These are phyloP conservation scores for Turdus rufiventris DNA, from an alignment of 2,113 vertebrate genomes.

Conservation along the genomic window DNA sequence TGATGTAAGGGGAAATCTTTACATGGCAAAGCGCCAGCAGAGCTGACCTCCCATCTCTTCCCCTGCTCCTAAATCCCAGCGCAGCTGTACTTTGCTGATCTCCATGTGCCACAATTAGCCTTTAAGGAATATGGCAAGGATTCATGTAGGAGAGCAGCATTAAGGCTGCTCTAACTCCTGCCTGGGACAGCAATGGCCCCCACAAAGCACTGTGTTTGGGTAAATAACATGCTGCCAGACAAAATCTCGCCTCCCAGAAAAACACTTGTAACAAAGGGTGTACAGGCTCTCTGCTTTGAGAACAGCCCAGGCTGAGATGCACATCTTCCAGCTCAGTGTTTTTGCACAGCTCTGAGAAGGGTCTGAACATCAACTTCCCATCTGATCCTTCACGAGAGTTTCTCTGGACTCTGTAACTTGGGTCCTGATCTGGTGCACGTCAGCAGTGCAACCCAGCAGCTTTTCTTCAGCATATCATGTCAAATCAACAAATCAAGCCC, in stretches of 20 bases:
- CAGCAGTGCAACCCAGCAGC: not conserved
- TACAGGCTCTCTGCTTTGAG: not conserved
- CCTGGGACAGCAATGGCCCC: not conserved
- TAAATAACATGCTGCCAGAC: fast-evolving
- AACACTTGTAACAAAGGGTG: not conserved
- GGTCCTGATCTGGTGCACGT: not conserved
- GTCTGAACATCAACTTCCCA: not conserved
- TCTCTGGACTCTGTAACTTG: not conserved
- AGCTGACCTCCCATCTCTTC: conserved; percentile 53
- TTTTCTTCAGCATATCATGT: not conserved
- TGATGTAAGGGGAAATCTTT: conserved; percentile 59
- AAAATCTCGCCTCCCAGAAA: not conserved
- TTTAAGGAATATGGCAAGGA: conserved; percentile 48
- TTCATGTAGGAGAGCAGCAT: not conserved
- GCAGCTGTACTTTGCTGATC: conserved; percentile 55
- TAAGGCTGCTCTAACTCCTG: not conserved
- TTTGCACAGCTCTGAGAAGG: not conserved
- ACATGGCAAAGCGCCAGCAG: conserved; percentile 19
- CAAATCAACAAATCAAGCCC: not conserved
- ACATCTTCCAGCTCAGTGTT: fast-evolving
- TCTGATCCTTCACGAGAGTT: not conserved
- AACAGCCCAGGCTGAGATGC: not conserved
- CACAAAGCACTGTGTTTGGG: not conserved
- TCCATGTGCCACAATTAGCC: conserved; percentile 45
- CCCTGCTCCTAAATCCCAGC: conserved; percentile 55